Evolutionary conservation across 2,888 invertebrate species (phyloP), one percentile per base, ranked within the genome.

Genomic region (Magallana nippona): DNA sequence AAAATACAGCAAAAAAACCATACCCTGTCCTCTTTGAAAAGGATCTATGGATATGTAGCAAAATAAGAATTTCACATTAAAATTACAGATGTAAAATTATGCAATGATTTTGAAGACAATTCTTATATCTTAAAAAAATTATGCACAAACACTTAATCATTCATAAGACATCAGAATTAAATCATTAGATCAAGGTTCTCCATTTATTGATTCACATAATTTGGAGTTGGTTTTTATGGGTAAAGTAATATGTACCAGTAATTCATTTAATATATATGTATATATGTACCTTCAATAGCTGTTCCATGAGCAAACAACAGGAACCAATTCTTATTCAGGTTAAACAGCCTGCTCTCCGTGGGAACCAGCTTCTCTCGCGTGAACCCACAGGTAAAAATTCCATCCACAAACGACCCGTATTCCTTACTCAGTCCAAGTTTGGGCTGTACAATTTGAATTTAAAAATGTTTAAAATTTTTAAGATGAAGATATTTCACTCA

Each of bases 261-360:
- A 44, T 44, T 44, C 44, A 44, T 44, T 44, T 5, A 44, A 44
- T 5, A 44, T 44, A 44, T 5, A 27, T 1, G 27, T 27, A 44
- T 44, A 44, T 44, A 44, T 81, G 80, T 86, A 91, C 91, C 91
- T 82, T 88, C 84, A 8, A 88, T 85, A 3, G 89, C 89, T 11
- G 86, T 84, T 13, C 92, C 92, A 78, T 90, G 89, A n/a, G 92
- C 91, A 85, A 90, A 88, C 86, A 91, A 84, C 27, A 92, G 83
- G 79, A 86, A 87, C 90, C 89, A 91, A 63, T 90, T 88, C 22
- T 89, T 88, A 78, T 88, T 87, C 11, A 92, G 84, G 82, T 92
- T 91, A 83, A 88, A 91, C 1, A 91, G 87, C 44, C 89, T 85
- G 44, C 88, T 88, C 57, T 91, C 89, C 10, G 87, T 87, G 15